Evolutionary conservation across 2,113 vertebrate species (phyloP).

Genomic region (Sander lucioperca): DNA sequence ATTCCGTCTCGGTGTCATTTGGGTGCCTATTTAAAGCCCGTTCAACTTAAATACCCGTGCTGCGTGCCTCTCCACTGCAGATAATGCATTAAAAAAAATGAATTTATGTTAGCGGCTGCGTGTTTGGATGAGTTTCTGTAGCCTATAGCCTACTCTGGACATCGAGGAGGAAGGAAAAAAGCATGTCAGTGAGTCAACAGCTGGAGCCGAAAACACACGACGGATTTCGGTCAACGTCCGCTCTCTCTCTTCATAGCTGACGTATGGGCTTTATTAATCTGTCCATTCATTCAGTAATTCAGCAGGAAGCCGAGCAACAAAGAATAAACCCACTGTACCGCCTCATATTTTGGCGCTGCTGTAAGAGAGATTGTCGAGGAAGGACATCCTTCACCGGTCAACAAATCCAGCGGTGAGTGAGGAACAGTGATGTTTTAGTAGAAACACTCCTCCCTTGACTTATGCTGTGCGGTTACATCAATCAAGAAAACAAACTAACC

Average conservation of each 20-base stretch:
- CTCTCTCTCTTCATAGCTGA: constrained; percentile 43
- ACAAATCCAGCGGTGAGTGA: constrained; percentile 57
- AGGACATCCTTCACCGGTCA: constrained; percentile 23
- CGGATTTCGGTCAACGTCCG: constrained; percentile 48
- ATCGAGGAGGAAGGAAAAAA: constrained; percentile 34
- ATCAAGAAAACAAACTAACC: constrained; percentile 27
- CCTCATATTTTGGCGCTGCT: constrained; percentile 10
- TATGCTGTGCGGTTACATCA: constrained; percentile 19
- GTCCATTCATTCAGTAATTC: constrained; percentile 30
- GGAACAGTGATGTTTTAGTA: neutral
- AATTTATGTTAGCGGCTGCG: neutral
- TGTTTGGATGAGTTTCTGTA: constrained; percentile 24
- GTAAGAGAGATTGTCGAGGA: constrained; percentile 5
- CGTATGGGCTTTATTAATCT: constrained; percentile 49
- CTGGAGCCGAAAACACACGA: constrained; percentile 64
- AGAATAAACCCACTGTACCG: neutral
- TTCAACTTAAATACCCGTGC: constrained; percentile 2
- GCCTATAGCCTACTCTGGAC: constrained; percentile 1
- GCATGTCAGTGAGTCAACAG: constrained; percentile 76
- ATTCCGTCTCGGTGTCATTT: neutral
- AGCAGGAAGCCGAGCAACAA: constrained; percentile 15
- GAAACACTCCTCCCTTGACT: constrained; percentile 7
- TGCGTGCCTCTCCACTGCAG: constrained; percentile 26
- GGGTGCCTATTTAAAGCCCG: constrained; percentile 15
- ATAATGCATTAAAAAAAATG: neutral